Conservation (phyloP, 2,888 invertebrate genomes). For the Antheraea assamensis region DNA sequence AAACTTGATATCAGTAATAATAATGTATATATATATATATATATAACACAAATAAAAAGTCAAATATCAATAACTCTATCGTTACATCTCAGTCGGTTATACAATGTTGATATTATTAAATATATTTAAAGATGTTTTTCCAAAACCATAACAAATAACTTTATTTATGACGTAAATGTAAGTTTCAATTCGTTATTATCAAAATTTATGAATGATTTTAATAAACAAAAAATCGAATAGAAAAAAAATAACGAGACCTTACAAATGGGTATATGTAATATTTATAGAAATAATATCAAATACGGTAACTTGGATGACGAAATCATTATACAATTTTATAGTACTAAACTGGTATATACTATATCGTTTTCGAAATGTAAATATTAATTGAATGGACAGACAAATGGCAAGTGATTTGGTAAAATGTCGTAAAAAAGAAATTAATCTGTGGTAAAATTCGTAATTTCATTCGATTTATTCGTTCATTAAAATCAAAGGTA, state of each 20-base stretch:
- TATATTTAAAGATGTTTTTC: background rate
- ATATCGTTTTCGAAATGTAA: too few species aligned
- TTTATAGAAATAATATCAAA: too few species aligned
- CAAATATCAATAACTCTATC: constrained; percentile 16
- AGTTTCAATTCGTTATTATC: background rate
- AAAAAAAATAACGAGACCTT: too few species aligned
- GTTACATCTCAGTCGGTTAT: constrained; percentile 62
- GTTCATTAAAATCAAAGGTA: background rate
- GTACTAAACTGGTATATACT: too few species aligned
- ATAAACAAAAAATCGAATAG: background rate
- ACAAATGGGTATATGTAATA: too few species aligned
- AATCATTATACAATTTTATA: too few species aligned
- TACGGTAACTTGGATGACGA: too few species aligned
- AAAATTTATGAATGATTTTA: background rate
- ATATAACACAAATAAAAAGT: constrained; percentile 29
- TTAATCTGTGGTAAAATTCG: background rate
- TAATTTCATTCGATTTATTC: background rate
- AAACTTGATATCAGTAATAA: constrained; percentile 46
- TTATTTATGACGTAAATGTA: background rate
- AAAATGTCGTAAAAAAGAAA: too few species aligned
- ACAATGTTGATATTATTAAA: constrained; percentile 24
- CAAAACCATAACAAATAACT: background rate
- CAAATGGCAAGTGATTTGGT: too few species aligned
- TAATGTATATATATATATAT: too few species aligned
- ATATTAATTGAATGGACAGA: too few species aligned